A percentile compares a stretch with the other conserved stretches of the same genome.
phyloP scores from a whole-genome alignment of 2,113 vertebrate species.

The Hirundichthys speculiger region DNA sequence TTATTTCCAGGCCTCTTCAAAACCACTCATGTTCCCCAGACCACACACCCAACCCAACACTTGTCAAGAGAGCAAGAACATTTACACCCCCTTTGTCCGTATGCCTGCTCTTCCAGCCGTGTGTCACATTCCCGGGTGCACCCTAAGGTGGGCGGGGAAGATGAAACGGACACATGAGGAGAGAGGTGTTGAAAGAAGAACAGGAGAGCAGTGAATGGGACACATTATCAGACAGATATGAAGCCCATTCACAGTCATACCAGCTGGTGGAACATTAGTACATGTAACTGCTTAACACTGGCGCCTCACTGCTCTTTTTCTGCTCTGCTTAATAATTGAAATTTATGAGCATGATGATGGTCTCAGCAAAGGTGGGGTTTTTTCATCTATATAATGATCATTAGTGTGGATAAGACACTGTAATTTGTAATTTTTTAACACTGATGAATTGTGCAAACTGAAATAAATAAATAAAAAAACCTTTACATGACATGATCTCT shows the following conservation, averaged over 20 bases:
- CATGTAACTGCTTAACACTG: conserved; percentile 18
- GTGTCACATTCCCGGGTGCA: conserved; percentile 54
- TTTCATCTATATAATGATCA: too few species aligned
- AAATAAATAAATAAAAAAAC: too few species aligned
- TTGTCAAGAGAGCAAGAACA: conserved; percentile 38
- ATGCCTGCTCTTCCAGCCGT: conserved; percentile 35
- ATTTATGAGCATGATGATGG: too few species aligned
- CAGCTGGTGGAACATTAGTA: conserved; percentile 40
- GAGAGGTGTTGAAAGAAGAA: conserved; percentile 31
- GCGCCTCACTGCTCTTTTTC: conserved; percentile 4
- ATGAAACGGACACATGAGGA: conserved; percentile 41
- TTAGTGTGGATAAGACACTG: too few species aligned
- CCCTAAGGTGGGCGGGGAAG: conserved; percentile 42
- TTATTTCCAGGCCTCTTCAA: background rate
- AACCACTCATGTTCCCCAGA: background rate
- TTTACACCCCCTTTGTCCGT: conserved; percentile 40
- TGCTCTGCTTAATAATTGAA: background rate
- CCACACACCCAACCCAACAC: conserved; percentile 6
- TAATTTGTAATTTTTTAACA: background rate
- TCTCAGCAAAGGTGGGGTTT: too few species aligned
- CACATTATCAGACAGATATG: conserved; percentile 47
- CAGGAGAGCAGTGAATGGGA: conserved; percentile 38
- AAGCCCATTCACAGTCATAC: conserved; percentile 23
- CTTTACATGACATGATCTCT: too few species aligned
- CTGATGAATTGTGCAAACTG: background rate